These are phyloP conservation scores for Watersipora subatra DNA, from an alignment of 1,140 invertebrate genomes.

Conservation along the genomic window DNA sequence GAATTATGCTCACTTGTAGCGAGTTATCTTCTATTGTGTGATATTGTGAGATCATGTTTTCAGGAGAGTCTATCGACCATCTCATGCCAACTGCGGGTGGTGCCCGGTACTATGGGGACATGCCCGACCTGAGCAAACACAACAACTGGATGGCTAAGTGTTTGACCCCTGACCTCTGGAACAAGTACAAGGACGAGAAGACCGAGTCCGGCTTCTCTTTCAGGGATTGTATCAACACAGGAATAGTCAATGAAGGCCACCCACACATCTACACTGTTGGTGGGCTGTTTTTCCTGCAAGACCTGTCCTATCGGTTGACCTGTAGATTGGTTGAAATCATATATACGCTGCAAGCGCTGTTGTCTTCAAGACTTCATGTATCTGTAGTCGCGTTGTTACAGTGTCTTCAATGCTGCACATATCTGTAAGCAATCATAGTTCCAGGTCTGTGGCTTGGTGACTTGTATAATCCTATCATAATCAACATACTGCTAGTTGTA, in stretches of 20 bases:
- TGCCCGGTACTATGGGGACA: too few relatives aligned
- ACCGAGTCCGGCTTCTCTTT: conserved; percentile 16
- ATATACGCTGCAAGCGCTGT: neutral
- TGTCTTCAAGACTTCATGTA: neutral
- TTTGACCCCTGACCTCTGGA: conserved; percentile 14
- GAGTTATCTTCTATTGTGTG: too few relatives aligned
- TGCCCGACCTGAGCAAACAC: conserved; percentile 10
- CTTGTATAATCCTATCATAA: too few relatives aligned
- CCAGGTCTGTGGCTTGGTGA: too few relatives aligned
- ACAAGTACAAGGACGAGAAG: conserved; percentile 13
- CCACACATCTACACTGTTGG: too few relatives aligned
- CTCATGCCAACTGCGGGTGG: too few relatives aligned
- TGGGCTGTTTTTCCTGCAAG: neutral
- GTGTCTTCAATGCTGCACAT: too few relatives aligned
- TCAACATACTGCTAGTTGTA: too few relatives aligned
- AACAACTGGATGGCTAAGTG: conserved; percentile 15
- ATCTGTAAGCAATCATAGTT: too few relatives aligned
- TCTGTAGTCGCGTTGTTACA: neutral
- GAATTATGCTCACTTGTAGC: too few relatives aligned
- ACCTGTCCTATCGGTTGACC: neutral
- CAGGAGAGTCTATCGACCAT: too few relatives aligned
- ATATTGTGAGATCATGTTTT: too few relatives aligned
- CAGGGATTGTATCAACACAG: conserved; percentile 19
- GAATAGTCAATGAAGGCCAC: conserved; percentile 9
- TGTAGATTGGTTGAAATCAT: neutral